A percentile compares a stretch with the other conserved stretches of the same genome.
phyloP scores from a whole-genome alignment of 2,113 vertebrate genomes.

The Cariama cristata region DNA sequence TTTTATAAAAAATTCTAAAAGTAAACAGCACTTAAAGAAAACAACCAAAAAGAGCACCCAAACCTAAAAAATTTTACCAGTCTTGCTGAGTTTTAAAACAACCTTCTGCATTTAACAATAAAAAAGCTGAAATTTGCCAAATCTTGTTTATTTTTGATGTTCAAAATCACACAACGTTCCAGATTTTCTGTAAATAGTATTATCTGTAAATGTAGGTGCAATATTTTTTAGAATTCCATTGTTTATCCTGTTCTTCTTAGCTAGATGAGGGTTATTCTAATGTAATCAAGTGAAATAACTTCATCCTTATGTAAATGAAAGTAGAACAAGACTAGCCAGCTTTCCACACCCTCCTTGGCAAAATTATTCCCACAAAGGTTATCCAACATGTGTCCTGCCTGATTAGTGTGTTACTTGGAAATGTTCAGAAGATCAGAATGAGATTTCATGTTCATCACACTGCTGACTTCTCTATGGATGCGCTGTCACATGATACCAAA shows the following conservation, averaged over 20 bases:
- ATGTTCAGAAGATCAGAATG: neutral
- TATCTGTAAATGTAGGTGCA: neutral
- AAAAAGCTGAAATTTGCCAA: neutral
- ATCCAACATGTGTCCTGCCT: neutral
- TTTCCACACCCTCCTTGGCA: neutral
- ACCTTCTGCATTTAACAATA: neutral
- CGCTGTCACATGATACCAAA: neutral
- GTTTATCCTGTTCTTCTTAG: neutral
- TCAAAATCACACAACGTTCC: neutral
- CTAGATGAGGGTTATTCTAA: neutral
- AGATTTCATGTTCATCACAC: neutral
- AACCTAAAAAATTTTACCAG: neutral
- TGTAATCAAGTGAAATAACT: neutral
- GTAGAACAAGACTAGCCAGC: neutral
- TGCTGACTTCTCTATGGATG: neutral
- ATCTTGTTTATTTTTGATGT: neutral
- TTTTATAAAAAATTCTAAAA: neutral
- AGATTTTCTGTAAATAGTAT: neutral
- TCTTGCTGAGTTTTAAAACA: neutral
- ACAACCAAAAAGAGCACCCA: fast-evolving
- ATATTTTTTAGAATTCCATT: neutral
- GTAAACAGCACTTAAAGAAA: neutral
- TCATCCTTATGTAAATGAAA: neutral
- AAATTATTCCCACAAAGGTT: neutral
- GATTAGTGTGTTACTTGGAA: neutral